These are phyloP conservation scores for Tachysurus vachellii DNA, from an alignment of 2,113 vertebrate species.

Conservation along the genomic window DNA sequence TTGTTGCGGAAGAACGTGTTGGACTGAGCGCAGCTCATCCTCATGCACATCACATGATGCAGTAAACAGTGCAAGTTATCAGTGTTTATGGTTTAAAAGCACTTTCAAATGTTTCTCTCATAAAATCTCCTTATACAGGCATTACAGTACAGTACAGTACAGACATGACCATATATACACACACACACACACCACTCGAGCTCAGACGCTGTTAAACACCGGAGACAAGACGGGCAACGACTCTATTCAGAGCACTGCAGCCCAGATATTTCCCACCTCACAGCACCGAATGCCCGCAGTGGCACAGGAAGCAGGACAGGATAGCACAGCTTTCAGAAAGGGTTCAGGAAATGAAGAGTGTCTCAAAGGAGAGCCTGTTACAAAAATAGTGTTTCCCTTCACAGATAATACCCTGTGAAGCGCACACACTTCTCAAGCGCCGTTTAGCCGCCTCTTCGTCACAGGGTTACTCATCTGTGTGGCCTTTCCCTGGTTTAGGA, in stretches of 20 bases:
- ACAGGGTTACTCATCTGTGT: neutral
- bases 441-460: neutral
- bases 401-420: conserved; percentile 37
- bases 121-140: conserved; percentile 3
- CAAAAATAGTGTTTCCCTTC: conserved; percentile 57
- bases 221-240: neutral
- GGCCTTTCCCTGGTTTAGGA: conserved; percentile 15
- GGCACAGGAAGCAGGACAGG: conserved; percentile 48
- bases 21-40: neutral
- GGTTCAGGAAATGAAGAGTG: conserved; percentile 55
- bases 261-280: neutral
- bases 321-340: conserved; percentile 58
- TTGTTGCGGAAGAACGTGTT: neutral
- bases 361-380: conserved; percentile 50
- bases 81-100: neutral
- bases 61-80: neutral
- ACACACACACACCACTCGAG: neutral
- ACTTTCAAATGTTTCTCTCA: neutral
- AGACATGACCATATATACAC: neutral
- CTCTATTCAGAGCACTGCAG: neutral
- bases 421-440: neutral
- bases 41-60: neutral
- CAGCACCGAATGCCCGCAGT: conserved; percentile 16
- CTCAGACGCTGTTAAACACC: neutral
- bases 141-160: neutral